Base-by-base conservation (phyloP, 2,797 vertebrate species). In the Muscicapa comitata region DNA sequence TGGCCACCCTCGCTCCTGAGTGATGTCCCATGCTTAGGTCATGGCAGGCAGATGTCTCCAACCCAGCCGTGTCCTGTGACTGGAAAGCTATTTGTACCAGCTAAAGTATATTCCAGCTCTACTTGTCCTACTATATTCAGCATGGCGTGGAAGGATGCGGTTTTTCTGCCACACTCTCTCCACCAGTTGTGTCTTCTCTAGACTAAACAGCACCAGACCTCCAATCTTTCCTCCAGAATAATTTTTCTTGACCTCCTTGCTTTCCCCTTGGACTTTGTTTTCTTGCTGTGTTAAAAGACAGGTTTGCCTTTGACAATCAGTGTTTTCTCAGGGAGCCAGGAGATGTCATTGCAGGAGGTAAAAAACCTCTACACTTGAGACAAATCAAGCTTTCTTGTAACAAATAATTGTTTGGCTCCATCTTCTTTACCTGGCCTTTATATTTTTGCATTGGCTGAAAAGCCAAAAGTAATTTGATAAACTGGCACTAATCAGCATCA, bases 161-260 rank as follows among this genome's bases (percentile, higher is more conserved):
- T 0, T 18, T 83, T 63, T 28, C 50, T 51, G 23, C 31, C 0
- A 0, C 37, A 28, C 24, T 1, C 1, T 38, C 29, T 50, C 25
- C 26, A 50, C 4, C 28, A 57, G 17, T 68, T 9, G 17, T 61
- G 24, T 67, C 21, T 77, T 83, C 70, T 88, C n/a, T 28, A 42
- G 37, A 57, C 31, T 48, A 37, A 81, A 53, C 9, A 82, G 16
- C 9, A 51, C 8, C 3, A 65, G 37, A 48, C 17, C 24, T 67
- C 67, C 42, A 45, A 0, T 61, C 13, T 65, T 78, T 26, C 28
- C 26, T 61, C 26, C 42, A n/a, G n/a, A 86, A 88, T 31, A 50
- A 4, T 31, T 90, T 86, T 72, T 65, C 62, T 84, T 88, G 13
- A 61, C 16, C 7, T 65, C 3, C 21, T 86, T 65, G 11, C 47